phyloP scores from a whole-genome alignment of 92 coral and sea anemone species.

The Epizoanthus stellaris region DNA sequence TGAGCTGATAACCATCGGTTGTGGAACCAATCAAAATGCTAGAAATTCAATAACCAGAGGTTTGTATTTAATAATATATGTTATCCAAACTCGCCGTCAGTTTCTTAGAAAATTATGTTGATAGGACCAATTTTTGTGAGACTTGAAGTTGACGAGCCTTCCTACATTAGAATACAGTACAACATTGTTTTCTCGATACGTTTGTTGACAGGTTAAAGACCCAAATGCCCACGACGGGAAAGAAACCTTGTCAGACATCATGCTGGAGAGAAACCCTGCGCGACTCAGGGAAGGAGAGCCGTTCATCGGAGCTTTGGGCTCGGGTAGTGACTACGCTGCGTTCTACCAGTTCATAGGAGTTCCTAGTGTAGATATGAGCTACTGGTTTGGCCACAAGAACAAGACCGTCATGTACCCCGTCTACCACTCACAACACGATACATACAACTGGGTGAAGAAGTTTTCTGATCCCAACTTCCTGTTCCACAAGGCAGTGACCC shows the following conservation, averaged over 20 bases:
- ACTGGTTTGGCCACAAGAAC: slow-evolving; percentile 60
- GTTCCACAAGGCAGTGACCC: slow-evolving; percentile 68
- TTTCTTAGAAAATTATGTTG: no score
- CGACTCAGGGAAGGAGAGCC: slow-evolving; percentile 50
- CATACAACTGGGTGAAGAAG: slow-evolving; percentile 72
- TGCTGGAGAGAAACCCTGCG: slow-evolving; percentile 62
- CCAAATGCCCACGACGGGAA: slow-evolving; percentile 70
- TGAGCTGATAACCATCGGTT: no score
- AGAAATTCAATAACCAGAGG: no score
- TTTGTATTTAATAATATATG: no score
- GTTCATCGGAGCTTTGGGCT: slow-evolving; percentile 53
- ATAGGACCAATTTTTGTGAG: no score
- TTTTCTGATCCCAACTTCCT: slow-evolving; percentile 72
- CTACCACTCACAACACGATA: slow-evolving; percentile 81
- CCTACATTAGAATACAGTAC: not conserved
- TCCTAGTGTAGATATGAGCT: slow-evolving; percentile 68
- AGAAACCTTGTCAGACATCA: slow-evolving; percentile 62
- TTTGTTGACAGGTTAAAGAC: slow-evolving; percentile 40
- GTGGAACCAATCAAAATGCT: no score
- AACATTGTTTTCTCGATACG: not conserved
- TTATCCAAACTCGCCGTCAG: no score
- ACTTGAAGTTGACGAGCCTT: not conserved
- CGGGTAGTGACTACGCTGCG: slow-evolving; percentile 73
- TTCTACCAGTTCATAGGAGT: slow-evolving; percentile 77
- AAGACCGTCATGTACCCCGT: slow-evolving; percentile 67